phyloP scores from a whole-genome alignment of 2,888 invertebrate species.

The Epirrhoe alternata region DNA sequence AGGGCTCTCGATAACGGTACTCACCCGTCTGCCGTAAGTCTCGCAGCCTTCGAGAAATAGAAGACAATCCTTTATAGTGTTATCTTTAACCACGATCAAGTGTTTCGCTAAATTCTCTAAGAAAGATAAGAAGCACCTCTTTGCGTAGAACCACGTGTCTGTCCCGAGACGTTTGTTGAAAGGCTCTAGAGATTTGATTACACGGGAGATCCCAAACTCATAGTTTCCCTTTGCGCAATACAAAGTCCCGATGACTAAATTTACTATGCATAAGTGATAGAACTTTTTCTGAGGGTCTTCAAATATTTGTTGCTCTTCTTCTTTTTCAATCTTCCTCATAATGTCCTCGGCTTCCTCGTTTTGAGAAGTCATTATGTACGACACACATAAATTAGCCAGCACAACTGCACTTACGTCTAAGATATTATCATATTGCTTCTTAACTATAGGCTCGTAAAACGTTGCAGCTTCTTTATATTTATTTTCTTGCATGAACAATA shows the following conservation, averaged over 20 bases:
- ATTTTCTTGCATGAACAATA: constrained; percentile 99
- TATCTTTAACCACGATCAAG: constrained; percentile 94
- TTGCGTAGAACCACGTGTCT: constrained; percentile 99
- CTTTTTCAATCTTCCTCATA: constrained; percentile 99
- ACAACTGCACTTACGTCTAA: constrained; percentile 98
- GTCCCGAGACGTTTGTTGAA: constrained; percentile 97
- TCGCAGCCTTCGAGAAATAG: constrained; percentile 96
- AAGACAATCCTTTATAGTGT: constrained; percentile 94
- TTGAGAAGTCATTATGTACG: constrained; percentile 99
- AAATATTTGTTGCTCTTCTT: constrained; percentile 96
- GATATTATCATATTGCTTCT: constrained; percentile 97
- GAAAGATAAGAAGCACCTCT: constrained; percentile 97
- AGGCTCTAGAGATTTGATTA: constrained; percentile 98
- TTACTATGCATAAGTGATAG: constrained; percentile 98
- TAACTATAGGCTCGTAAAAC: constrained; percentile 99
- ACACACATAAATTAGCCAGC: constrained; percentile 98
- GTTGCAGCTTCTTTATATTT: constrained; percentile 99
- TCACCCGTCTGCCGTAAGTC: constrained; percentile 92
- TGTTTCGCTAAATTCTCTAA: constrained; percentile 96
- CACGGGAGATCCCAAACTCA: constrained; percentile 98
- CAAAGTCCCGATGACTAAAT: constrained; percentile 98
- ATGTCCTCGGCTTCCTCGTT: constrained; percentile 99
- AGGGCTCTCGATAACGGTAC: constrained; percentile 92
- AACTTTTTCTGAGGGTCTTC: constrained; percentile 97
- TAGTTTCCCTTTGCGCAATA: constrained; percentile 99